phyloP scores from a whole-genome alignment of 2,888 invertebrate genomes.

The Cheilosia vernalis region DNA sequence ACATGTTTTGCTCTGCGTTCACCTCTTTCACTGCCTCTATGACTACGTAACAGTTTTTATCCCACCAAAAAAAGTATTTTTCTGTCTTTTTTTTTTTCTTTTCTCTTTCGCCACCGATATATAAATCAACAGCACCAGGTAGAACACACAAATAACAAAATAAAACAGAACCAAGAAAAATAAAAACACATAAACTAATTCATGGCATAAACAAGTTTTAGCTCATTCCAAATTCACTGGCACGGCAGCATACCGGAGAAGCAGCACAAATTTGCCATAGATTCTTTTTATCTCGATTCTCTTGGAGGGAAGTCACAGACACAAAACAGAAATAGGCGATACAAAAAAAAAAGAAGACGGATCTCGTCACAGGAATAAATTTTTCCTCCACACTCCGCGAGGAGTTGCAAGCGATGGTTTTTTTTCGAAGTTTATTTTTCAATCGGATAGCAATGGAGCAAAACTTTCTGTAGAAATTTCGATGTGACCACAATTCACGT shows the following conservation, averaged over 20 bases:
- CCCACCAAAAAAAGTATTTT: slow-evolving; percentile 61
- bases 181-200: slow-evolving; percentile 68
- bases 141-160: slow-evolving; percentile 70
- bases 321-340: slow-evolving; percentile 68
- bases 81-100: slow-evolving; percentile 34
- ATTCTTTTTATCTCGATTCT: slow-evolving; percentile 48
- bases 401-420: slow-evolving; percentile 23
- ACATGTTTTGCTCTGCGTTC: slow-evolving; percentile 67
- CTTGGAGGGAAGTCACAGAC: slow-evolving; percentile 67
- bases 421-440: slow-evolving; percentile 16
- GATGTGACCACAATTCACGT: slow-evolving; percentile 60
- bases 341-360: slow-evolving; percentile 49
- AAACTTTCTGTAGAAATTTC: slow-evolving; percentile 27
- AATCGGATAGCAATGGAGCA: slow-evolving; percentile 32
- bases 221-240: slow-evolving; percentile 58
- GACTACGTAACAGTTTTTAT: slow-evolving; percentile 73
- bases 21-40: slow-evolving; percentile 57
- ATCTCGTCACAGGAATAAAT: slow-evolving; percentile 64
- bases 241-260: slow-evolving; percentile 44
- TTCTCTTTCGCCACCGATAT: slow-evolving; percentile 40
- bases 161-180: slow-evolving; percentile 67
- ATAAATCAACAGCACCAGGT: slow-evolving; percentile 66
- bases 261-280: slow-evolving; percentile 66
- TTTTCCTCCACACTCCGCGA: slow-evolving; percentile 48
- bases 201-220: slow-evolving; percentile 71